Evolutionary conservation across 37 sponge, comb jelly and placozoan genomes (phyloP), one percentile per base, ranked within the genome.

Genomic region (Amphimedon queenslandica): DNA sequence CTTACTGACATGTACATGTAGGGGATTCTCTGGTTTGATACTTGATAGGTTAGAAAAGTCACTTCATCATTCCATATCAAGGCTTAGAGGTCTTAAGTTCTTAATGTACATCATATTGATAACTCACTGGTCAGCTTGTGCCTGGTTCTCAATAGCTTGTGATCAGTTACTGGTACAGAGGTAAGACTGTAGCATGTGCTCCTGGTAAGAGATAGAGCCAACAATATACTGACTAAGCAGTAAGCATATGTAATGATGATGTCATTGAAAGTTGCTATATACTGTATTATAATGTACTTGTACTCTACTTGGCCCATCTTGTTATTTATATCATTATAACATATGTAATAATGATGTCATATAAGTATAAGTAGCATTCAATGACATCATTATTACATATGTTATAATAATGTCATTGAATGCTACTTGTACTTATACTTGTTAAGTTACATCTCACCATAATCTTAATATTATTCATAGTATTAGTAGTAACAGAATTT

Each of bases 101-200:
- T 40, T 70, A 23, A 47, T 92, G 32, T 92, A 83, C 78, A 83
- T 83, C 20, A 57, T 80, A n/a, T 67, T 66, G 0, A 3, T 70
- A 42, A 77, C 83, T 27, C 93, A 92, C 56, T 23, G 80, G 66
- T 41, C 57, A 60, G 80, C 88, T 20, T 92, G 93, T 37, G 28
- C 82, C n/a, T 87, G 87, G 88, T 87, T 92, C 75, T 55, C 76
- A 24, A 63, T 87, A n/a, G 88, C 84, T 27, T 87, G 88, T 60
- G 77, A 76, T 47, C 8, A n/a, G n/a, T n/a, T n/a, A n/a, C n/a
- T n/a, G n/a, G n/a, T n/a, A n/a, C n/a, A n/a, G n/a, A n/a, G n/a
- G n/a, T n/a, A n/a, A n/a, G n/a, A n/a, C n/a, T n/a, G n/a, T n/a
- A n/a, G n/a, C n/a, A n/a, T n/a, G n/a, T n/a, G n/a, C n/a, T n/a